Evolutionary conservation across 2,888 invertebrate genomes (phyloP).

Genomic region (Cryptocheilus praepositus): DNA sequence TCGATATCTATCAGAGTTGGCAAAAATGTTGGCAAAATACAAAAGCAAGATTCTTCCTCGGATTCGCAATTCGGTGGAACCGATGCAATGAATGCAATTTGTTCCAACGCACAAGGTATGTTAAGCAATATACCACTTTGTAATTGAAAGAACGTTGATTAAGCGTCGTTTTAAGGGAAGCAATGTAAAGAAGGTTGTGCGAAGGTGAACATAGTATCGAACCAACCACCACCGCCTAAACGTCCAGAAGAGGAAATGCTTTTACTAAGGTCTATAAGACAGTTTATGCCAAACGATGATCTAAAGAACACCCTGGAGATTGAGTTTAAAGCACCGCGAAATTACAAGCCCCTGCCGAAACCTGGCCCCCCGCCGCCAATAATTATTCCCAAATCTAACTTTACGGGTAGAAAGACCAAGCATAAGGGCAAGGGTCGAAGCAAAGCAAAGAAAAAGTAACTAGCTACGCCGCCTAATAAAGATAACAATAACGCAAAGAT

Average conservation of each 20-base stretch:
- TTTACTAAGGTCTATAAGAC: slow-evolving; percentile 50
- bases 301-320: slow-evolving; percentile 58
- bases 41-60: too few relatives aligned
- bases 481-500: not conserved
- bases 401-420: slow-evolving; percentile 23
- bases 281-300: slow-evolving; percentile 48
- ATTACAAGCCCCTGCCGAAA: slow-evolving; percentile 60
- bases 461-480: not conserved
- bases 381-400: slow-evolving; percentile 42
- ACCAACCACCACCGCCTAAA: slow-evolving; percentile 48
- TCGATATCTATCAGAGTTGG: slow-evolving; percentile 56
- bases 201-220: slow-evolving; percentile 55
- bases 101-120: not conserved
- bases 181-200: slow-evolving; percentile 50
- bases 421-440: slow-evolving; percentile 14
- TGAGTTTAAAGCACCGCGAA: slow-evolving; percentile 62
- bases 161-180: slow-evolving; percentile 39
- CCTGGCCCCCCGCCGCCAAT: slow-evolving; percentile 50
- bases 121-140: not conserved
- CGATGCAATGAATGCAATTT: too few relatives aligned
- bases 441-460: slow-evolving; percentile 15
- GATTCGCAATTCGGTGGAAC: too few relatives aligned
- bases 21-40: slow-evolving; percentile 32
- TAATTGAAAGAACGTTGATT: not conserved
- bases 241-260: slow-evolving; percentile 60